phyloP scores from a whole-genome alignment of 2,797 vertebrate genomes.

The Spinus olivaceus region DNA sequence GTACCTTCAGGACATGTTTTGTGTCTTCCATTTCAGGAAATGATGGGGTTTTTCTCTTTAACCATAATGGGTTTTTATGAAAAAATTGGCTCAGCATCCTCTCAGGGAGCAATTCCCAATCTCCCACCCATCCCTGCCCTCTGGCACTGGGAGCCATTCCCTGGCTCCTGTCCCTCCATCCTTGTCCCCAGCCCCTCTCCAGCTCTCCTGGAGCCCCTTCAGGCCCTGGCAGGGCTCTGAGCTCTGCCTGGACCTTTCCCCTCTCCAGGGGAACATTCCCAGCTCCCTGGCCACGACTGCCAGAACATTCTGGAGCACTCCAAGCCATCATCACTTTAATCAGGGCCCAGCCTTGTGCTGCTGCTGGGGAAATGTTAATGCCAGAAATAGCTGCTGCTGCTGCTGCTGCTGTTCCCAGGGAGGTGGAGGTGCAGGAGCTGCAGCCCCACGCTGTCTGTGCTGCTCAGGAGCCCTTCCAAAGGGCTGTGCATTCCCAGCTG shows the following conservation, averaged over 20 bases:
- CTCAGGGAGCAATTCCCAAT: background rate
- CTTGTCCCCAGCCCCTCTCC: background rate
- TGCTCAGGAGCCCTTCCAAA: background rate
- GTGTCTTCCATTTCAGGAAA: background rate
- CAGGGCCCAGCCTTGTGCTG: background rate
- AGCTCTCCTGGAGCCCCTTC: background rate
- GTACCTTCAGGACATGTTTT: background rate
- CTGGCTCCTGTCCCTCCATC: background rate
- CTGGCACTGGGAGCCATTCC: background rate
- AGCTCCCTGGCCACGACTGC: background rate
- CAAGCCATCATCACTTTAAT: background rate
- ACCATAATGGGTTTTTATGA: accelerated
- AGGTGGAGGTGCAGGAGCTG: background rate
- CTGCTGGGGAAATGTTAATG: background rate
- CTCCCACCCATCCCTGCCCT: background rate
- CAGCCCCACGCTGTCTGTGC: background rate
- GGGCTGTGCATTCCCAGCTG: background rate
- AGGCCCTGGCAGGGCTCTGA: background rate
- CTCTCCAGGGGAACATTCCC: background rate
- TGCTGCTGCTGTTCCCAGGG: background rate
- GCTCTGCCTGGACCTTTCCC: background rate
- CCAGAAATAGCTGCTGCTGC: background rate
- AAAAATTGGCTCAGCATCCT: background rate
- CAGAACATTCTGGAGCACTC: background rate
- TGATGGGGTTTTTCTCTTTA: background rate